phyloP scores from a whole-genome alignment of 2,888 invertebrate genomes.

The Drosophila cracens region DNA sequence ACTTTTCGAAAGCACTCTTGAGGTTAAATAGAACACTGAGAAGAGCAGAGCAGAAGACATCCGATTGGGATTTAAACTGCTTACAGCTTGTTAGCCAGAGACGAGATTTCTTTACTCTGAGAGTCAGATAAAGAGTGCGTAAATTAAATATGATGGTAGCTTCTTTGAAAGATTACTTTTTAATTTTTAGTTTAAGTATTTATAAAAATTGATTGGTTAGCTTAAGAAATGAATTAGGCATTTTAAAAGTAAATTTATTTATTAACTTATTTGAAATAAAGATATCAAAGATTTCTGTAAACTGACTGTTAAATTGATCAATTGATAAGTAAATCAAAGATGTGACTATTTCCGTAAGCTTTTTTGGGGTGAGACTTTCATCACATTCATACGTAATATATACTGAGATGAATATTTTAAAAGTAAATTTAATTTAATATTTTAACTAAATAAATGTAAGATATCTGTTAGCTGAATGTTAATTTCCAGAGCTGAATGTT shows the following conservation, averaged over 20 bases:
- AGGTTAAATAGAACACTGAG: constrained; percentile 26
- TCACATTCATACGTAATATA: not conserved
- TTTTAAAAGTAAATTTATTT: not conserved
- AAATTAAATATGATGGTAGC: not conserved
- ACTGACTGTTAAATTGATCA: not conserved
- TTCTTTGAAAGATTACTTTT: too few species aligned
- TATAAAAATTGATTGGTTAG: not conserved
- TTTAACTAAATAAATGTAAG: not conserved
- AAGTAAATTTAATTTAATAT: not conserved
- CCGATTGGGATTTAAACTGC: constrained; percentile 49
- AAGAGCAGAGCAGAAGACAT: constrained; percentile 23
- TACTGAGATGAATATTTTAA: not conserved
- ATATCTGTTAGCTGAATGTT: not conserved
- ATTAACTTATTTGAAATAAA: not conserved
- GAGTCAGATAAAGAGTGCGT: not conserved
- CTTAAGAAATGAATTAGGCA: not conserved
- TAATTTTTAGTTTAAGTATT: not conserved
- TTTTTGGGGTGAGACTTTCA: not conserved
- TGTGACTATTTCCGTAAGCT: not conserved
- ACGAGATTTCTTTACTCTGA: constrained; percentile 32
- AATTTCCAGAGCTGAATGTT: not conserved
- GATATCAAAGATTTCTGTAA: not conserved
- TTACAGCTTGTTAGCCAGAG: constrained; percentile 48
- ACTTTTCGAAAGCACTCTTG: constrained; percentile 28
- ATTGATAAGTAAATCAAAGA: rapidly evolving